phyloP scores from a whole-genome alignment of 2,888 invertebrate genomes.

The Chromoteleia sp. region DNA sequence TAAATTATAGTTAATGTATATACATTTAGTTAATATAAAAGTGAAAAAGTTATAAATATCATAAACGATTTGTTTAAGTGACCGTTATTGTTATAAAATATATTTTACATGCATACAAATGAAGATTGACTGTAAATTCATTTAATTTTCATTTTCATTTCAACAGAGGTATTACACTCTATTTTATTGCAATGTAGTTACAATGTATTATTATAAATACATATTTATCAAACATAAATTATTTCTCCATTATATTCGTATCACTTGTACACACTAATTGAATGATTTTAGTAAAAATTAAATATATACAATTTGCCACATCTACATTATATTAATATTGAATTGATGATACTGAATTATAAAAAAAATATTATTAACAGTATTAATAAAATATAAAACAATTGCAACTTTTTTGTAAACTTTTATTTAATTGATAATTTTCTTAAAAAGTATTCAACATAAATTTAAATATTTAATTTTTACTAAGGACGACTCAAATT shows the following conservation, averaged over 20 bases:
- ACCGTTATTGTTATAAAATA: neutral
- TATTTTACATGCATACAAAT: conserved; percentile 16
- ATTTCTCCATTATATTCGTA: conserved; percentile 27
- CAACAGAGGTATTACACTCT: neutral
- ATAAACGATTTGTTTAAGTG: neutral
- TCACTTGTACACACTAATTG: conserved; percentile 35
- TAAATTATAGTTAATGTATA: no score
- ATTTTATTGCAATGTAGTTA: conserved; percentile 7
- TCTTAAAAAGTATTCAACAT: no score
- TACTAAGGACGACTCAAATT: conserved; percentile 25
- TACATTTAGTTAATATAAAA: no score
- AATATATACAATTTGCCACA: neutral
- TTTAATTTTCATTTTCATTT: conserved; percentile 5
- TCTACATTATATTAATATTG: no score
- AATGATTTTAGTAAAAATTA: conserved; percentile 12
- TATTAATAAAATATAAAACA: no score
- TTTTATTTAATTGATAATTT: no score
- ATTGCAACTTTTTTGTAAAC: no score
- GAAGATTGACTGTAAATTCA: conserved; percentile 35
- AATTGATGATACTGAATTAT: no score
- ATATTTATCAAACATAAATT: conserved; percentile 36
- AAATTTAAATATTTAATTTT: conserved; percentile 17
- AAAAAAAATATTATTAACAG: no score
- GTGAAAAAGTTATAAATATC: no score
- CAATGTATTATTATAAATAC: conserved; percentile 36